phyloP scores from a whole-genome alignment of 1,140 invertebrate genomes.

The Penaeus chinensis region DNA sequence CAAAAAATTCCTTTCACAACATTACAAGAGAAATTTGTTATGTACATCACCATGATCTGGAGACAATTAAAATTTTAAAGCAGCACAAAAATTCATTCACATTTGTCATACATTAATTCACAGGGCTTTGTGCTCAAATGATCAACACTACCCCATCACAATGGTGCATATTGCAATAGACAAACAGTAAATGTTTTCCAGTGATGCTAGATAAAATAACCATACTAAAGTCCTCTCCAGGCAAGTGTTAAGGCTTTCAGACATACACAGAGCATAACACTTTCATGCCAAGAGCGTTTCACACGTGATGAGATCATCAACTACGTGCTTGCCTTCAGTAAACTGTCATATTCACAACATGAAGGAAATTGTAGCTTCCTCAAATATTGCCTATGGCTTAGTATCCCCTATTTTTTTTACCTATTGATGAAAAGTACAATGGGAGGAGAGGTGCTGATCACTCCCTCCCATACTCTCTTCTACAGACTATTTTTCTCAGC shows the following conservation, averaged over 20 bases:
- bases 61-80: slow-evolving; percentile 11
- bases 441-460: neutral
- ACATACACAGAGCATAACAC: slow-evolving; percentile 31
- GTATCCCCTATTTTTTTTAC: no score
- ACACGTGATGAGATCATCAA: neutral
- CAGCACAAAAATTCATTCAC: slow-evolving; percentile 29
- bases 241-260: neutral
- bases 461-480: neutral
- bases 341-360: neutral
- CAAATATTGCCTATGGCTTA: no score
- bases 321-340: neutral
- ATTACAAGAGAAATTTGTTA: slow-evolving; percentile 38
- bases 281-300: neutral
- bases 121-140: slow-evolving; percentile 14
- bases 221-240: neutral
- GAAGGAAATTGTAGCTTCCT: no score
- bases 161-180: slow-evolving; percentile 39
- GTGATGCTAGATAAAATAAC: slow-evolving; percentile 14
- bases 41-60: slow-evolving; percentile 37
- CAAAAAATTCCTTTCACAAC: slow-evolving; percentile 21
- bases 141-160: slow-evolving; percentile 23
- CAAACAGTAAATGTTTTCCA: slow-evolving; percentile 40
- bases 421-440: no score
- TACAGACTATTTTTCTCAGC: slow-evolving; percentile 18
- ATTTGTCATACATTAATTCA: slow-evolving; percentile 38